phyloP scores from a whole-genome alignment of 2,888 invertebrate genomes.

The Hyles lineata region DNA sequence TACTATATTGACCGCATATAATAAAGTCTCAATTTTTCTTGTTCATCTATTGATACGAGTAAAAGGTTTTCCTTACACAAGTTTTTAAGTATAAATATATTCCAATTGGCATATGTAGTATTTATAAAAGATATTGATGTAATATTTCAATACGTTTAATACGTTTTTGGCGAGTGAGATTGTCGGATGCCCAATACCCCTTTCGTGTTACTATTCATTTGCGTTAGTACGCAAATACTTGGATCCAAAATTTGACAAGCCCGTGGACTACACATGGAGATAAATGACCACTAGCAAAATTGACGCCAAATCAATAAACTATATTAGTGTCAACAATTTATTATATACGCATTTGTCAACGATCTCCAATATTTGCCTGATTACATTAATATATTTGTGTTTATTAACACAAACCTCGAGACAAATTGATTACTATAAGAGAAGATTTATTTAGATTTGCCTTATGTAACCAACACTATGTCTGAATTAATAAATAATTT shows the following conservation, averaged over 20 bases:
- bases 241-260: not conserved
- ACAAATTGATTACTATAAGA: not conserved
- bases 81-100: too few species aligned
- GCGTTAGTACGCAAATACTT: too few species aligned
- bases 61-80: too few species aligned
- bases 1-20: too few species aligned
- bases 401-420: not conserved
- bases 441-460: not conserved
- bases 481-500: not conserved
- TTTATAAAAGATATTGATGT: too few species aligned
- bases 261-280: not conserved
- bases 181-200: too few species aligned
- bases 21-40: too few species aligned
- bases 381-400: conserved; percentile 5
- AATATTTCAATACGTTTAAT: too few species aligned
- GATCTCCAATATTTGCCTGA: not conserved
- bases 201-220: too few species aligned
- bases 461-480: not conserved
- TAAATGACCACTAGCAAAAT: not conserved
- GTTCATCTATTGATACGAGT: too few species aligned
- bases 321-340: not conserved
- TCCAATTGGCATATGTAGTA: too few species aligned
- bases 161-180: too few species aligned
- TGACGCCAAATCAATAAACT: not conserved
- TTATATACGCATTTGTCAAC: not conserved